Evolutionary conservation across 2,888 invertebrate genomes (phyloP), one percentile per base, ranked within the genome.

Genomic region (Caenorhabditis sp.): DNA sequence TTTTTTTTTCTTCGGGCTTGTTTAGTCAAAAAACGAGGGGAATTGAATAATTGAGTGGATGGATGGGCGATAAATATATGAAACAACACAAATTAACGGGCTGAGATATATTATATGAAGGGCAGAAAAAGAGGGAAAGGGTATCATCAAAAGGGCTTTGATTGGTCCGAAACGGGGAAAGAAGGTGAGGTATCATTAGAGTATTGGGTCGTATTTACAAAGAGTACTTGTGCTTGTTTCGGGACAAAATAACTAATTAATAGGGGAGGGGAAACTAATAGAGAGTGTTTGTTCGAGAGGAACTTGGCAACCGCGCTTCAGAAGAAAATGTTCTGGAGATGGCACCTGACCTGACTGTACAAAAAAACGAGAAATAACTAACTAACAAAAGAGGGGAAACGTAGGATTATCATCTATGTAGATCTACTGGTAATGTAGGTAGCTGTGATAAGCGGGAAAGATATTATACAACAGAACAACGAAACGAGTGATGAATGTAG

Each of bases 171-270:
- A 26, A 53, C 15, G 4, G 20, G 18, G 50, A 24, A 28, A 28
- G 60, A 35, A n/a, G 20, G 24, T 61, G 70, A 70, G 70, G 70
- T 70, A 65, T 61, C 28, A n/a, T n/a, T n/a, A 28, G 51, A 61
- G 69, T 61, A 70, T 20, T 56, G 50, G 24, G 24, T 24, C 5
- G 55, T 70, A 70, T 70, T 53, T 70, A 70, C 70, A 70, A 35
- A 18, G 40, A 40, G 26, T 70, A 70, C 69, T 70, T 70, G 70
- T 70, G 44, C 51, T 51, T 51, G 68, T 68, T 69, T 69, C 50
- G 24, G 55, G 13, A n/a, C 26, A 28, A 55, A 55, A n/a, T 3
- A 55, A 55, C 55, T 55, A 55, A 55, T 28, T 26, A 55, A 15
- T n/a, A n/a, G n/a, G n/a, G n/a, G n/a, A n/a, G 15, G 8, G 24